Evolutionary conservation across 2,113 vertebrate genomes (phyloP).

Genomic region (Oryctolagus cuniculus): DNA sequence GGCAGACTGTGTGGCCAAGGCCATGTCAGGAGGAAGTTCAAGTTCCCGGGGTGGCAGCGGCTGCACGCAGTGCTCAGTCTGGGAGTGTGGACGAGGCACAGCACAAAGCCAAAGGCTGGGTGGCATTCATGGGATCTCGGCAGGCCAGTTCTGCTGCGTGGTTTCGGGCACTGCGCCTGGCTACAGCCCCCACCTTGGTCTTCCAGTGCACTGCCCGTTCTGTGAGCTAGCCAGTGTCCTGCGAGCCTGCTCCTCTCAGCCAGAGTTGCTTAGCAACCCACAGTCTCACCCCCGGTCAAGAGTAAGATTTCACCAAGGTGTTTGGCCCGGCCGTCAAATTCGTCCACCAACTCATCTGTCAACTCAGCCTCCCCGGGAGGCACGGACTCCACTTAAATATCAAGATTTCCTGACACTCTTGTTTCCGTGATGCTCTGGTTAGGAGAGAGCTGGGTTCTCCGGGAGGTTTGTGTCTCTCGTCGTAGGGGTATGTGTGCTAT

Average conservation of each 20-base stretch:
- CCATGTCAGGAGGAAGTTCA: background rate
- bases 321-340: background rate
- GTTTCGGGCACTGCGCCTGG: background rate
- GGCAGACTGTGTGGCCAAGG: background rate
- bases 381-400: constrained; percentile 58
- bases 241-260: background rate
- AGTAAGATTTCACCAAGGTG: constrained; percentile 6
- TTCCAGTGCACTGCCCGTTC: background rate
- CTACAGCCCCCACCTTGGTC: background rate
- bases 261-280: background rate
- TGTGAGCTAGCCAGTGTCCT: background rate
- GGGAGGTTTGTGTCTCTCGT: constrained; percentile 43
- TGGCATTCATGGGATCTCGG: background rate
- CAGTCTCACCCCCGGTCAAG: background rate
- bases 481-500: background rate
- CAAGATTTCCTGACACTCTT: constrained; percentile 51
- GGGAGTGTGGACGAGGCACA: background rate
- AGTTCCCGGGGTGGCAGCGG: background rate
- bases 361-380: background rate
- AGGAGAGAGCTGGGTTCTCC: constrained; percentile 33
- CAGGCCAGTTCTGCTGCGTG: background rate
- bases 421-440: constrained; percentile 61
- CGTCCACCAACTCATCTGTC: constrained; percentile 5
- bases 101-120: too few relatives aligned
- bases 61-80: background rate